phyloP scores from a whole-genome alignment of 2,797 vertebrate species.

The Amniataba percoides region DNA sequence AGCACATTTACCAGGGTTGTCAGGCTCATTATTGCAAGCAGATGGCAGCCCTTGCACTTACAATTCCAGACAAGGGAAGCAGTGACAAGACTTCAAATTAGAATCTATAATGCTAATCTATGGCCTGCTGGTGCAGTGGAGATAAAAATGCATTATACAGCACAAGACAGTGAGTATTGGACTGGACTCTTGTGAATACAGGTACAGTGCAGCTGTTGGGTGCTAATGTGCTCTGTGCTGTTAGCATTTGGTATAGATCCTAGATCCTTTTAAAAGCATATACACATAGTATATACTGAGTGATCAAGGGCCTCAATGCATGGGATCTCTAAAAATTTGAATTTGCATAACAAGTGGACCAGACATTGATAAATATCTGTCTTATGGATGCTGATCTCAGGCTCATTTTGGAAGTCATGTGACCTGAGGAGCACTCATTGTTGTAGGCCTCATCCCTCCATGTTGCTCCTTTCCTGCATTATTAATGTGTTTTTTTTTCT shows the following conservation, averaged over 20 bases:
- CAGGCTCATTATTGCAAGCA: constrained; percentile 97
- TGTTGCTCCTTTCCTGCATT: not conserved
- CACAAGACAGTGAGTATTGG: constrained; percentile 56
- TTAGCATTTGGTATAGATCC: constrained; percentile 23
- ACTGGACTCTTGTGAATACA: constrained; percentile 46
- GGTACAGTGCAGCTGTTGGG: constrained; percentile 33
- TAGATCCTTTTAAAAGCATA: constrained; percentile 8
- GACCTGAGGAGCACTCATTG: not conserved
- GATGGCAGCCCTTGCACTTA: constrained; percentile 91
- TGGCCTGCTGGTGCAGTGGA: constrained; percentile 84
- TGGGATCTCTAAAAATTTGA: not conserved
- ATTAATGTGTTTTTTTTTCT: not conserved
- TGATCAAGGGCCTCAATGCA: not conserved
- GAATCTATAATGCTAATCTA: constrained; percentile 97
- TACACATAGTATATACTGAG: not conserved
- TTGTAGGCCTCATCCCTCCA: not conserved
- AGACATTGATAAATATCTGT: not conserved
- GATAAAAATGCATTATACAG: constrained; percentile 80
- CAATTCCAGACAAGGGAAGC: constrained; percentile 88
- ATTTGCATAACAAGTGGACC: not conserved
- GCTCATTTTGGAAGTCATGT: not conserved
- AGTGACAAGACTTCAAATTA: constrained; percentile 97
- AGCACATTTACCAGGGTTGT: constrained; percentile 93
- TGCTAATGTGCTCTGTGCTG: constrained; percentile 20
- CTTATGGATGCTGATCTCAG: not conserved